Base-by-base conservation (phyloP, 2,888 invertebrate species). In the Oxyscelio sp. region DNA sequence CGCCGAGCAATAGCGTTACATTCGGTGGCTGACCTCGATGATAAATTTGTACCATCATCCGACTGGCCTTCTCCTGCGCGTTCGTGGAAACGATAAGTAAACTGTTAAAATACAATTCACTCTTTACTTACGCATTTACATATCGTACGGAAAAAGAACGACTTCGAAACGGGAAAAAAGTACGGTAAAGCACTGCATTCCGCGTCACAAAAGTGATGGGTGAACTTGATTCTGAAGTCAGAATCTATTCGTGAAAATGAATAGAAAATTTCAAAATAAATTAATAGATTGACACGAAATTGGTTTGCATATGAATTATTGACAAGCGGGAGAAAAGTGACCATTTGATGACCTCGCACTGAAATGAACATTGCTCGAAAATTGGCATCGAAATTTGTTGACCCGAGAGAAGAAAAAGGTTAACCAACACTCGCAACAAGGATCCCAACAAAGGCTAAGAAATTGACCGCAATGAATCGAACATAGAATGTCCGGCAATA, bases 11-110 rank as follows among this genome's bases (percentile, higher is more conserved):
- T 85, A 79, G 73, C 75, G 82, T 75, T 82, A 82, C 82, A 75
- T 85, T 85, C 85, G 85, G 85, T 85, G 75, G 78, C 85, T 85
- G 85, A 82, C 85, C 85, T 85, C 85, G 85, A 79, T 59, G 82
- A 85, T 85, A 85, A 85, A 85, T 82, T 85, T 85, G 85, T 83
- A 83, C 71, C 79, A 79, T 83, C 85, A 66, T 78, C 78, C 24
- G 73, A 81, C 81, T 81, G 80, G 85, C 85, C 85, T 85, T 83
- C 82, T 82, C 75, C 56, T 50, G 78, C 71, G 34, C 58, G 65
- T 70, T 85, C 81, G 82, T 82, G 82, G 70, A 80, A 78, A 56
- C 68, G 56, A 73, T 50, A 48, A 43, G 82, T 52, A 50, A 77
- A 77, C 77, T 59, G 68, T 71, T 82, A 56, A 73, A 80, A 68